Evolutionary conservation across 2,113 vertebrate species (phyloP), one percentile per base, ranked within the genome.

Genomic region (Colaptes auratus): DNA sequence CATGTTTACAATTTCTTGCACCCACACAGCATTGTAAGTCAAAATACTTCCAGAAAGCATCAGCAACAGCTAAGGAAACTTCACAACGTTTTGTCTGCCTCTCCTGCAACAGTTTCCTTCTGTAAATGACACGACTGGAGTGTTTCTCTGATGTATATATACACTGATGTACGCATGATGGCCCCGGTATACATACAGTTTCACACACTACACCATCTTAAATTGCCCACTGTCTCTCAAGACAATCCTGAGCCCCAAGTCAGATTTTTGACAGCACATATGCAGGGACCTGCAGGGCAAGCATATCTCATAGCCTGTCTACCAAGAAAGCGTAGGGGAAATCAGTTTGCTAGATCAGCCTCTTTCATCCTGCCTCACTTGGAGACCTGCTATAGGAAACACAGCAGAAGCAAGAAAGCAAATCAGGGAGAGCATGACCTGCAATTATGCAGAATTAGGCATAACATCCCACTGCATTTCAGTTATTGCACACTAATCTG

Each of bases 11-110:
- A 25, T 72, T 70, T 81, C 44, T 64, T 83, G 83, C 76, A 67
- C 93, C 76, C 95, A 96, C 76, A 1, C 86, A 71, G 30, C 72
- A 94, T 12, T 81, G 53, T 90, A 90, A 80, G 55, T 56, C 52
- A 89, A 64, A 87, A 80, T 31, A 33, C 48, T 88, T 94, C 77
- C 61, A 77, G 67, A 86, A 95, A 70, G 36, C 28, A 89, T 31
- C 82, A 83, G 28, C 65, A 59, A 81, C 35, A 90, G n/a, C 60
- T 31, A 88, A 74, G 53, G 20, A 67, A 80, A 83, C 73, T 70
- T 94, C 64, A 92, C 39, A 55, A 59, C 59, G 71, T 46, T 88
- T 48, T 91, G 60, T 80, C 56, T 90, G 55, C 65, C 69, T 71
- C 52, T 71, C 53, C 67, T 58, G 56, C 55, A 86, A 77, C 73